These are phyloP conservation scores for Tragopan temminckii DNA, from an alignment of 2,797 vertebrate species.

Conservation along the genomic window DNA sequence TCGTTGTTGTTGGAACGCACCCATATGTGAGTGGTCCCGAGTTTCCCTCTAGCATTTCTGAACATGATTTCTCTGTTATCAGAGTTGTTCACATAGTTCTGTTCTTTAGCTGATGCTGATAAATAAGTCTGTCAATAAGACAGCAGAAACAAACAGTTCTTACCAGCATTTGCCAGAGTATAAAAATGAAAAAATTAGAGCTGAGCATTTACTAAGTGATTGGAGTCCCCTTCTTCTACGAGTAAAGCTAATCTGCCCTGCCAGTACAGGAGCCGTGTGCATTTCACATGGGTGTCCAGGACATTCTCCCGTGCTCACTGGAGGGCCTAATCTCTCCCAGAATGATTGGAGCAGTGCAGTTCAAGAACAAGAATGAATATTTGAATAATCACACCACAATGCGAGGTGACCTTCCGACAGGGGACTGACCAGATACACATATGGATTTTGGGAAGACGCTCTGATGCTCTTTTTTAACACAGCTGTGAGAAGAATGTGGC, in stretches of 20 bases:
- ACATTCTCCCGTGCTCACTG: constrained; percentile 65
- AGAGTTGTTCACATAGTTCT: not conserved
- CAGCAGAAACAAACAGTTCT: not conserved
- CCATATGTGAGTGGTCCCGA: not conserved
- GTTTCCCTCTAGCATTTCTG: constrained; percentile 17
- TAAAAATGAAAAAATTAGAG: not conserved
- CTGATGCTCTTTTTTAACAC: constrained; percentile 88
- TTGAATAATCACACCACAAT: constrained; percentile 85
- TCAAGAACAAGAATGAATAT: constrained; percentile 82
- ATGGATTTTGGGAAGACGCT: constrained; percentile 85
- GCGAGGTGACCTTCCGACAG: constrained; percentile 86
- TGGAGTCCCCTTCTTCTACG: constrained; percentile 21
- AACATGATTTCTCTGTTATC: not conserved
- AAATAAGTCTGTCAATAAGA: not conserved
- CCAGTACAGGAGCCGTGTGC: not conserved
- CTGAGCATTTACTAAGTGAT: constrained; percentile 9
- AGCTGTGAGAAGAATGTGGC: constrained; percentile 90
- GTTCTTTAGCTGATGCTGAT: not conserved
- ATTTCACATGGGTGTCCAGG: constrained; percentile 69
- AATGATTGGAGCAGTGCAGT: constrained; percentile 75
- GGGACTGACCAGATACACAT: constrained; percentile 82
- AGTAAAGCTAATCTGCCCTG: constrained; percentile 67
- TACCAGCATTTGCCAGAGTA: not conserved
- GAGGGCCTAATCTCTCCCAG: constrained; percentile 78
- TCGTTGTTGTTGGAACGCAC: not conserved